Percentiles rank a stretch among this genome's conserved stretches.
phyloP scores from a whole-genome alignment of 2,113 vertebrate genomes.

The Limanda limanda region DNA sequence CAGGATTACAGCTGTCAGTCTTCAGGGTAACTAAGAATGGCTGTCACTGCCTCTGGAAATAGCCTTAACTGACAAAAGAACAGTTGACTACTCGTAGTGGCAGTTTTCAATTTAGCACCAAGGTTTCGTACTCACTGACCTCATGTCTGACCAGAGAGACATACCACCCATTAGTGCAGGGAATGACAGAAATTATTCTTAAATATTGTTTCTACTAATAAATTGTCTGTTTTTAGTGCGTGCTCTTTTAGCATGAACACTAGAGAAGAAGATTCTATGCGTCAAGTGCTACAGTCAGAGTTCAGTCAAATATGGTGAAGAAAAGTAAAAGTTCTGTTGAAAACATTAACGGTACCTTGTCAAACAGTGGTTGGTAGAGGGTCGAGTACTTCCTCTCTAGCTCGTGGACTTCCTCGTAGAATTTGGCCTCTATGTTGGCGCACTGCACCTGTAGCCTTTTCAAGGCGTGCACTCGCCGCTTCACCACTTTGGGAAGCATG shows the following conservation, averaged over 20 bases:
- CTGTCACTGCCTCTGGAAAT: slow-evolving; percentile 76
- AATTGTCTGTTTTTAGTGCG: not conserved
- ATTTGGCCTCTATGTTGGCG: slow-evolving; percentile 96
- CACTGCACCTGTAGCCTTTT: slow-evolving; percentile 96
- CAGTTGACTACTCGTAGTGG: slow-evolving; percentile 63
- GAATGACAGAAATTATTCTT: not conserved
- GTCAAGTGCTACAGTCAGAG: not conserved
- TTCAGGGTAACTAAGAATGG: slow-evolving; percentile 55
- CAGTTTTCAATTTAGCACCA: slow-evolving; percentile 69
- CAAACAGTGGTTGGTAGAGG: slow-evolving; percentile 93
- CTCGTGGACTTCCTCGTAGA: slow-evolving; percentile 98
- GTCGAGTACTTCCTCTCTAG: slow-evolving; percentile 95
- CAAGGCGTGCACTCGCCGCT: slow-evolving; percentile 93
- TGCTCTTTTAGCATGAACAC: not conserved
- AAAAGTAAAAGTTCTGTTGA: not conserved
- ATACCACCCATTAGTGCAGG: slow-evolving; percentile 30
- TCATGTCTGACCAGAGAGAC: slow-evolving; percentile 14
- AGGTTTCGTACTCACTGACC: slow-evolving; percentile 28
- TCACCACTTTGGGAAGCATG: slow-evolving; percentile 94
- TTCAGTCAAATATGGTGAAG: not conserved
- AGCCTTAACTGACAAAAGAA: slow-evolving; percentile 64
- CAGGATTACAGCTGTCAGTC: slow-evolving; percentile 64
- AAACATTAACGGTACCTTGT: slow-evolving; percentile 85
- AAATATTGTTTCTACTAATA: not conserved
- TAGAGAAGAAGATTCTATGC: not conserved